These are phyloP conservation scores for Campoletis raptor DNA, from an alignment of 2,888 invertebrate genomes.

Conservation along the genomic window DNA sequence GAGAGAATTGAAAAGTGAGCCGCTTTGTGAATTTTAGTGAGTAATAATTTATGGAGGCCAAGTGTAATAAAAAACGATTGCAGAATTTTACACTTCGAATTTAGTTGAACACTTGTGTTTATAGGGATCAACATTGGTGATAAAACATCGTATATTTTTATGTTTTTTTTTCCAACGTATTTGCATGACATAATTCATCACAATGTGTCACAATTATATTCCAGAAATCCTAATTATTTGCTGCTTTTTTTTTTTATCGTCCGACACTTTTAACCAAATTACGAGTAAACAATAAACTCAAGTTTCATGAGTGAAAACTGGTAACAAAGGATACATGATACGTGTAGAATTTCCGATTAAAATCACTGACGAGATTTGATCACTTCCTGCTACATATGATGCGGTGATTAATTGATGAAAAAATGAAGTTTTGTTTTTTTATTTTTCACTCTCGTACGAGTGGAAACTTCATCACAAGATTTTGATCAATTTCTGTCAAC, in stretches of 20 bases:
- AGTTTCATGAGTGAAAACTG: neutral
- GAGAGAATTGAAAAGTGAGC: too few species aligned
- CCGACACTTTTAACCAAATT: neutral
- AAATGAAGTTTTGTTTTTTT: neutral
- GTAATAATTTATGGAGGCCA: neutral
- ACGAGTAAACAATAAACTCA: neutral
- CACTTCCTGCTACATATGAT: neutral
- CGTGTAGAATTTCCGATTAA: neutral
- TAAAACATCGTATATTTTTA: neutral
- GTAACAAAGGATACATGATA: neutral
- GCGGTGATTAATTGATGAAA: neutral
- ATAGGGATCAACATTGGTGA: neutral
- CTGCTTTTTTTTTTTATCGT: neutral
- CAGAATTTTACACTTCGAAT: neutral
- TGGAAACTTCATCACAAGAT: neutral
- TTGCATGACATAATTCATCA: neutral
- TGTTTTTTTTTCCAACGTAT: neutral
- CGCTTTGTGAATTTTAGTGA: neutral
- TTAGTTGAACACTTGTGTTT: neutral
- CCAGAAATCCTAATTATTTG: neutral
- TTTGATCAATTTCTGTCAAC: neutral
- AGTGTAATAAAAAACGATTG: too few species aligned
- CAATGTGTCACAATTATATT: too few species aligned
- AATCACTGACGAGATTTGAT: neutral
- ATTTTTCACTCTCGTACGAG: neutral